phyloP scores from a whole-genome alignment of 2,888 invertebrate species.

The Sminthurinus aureus region DNA sequence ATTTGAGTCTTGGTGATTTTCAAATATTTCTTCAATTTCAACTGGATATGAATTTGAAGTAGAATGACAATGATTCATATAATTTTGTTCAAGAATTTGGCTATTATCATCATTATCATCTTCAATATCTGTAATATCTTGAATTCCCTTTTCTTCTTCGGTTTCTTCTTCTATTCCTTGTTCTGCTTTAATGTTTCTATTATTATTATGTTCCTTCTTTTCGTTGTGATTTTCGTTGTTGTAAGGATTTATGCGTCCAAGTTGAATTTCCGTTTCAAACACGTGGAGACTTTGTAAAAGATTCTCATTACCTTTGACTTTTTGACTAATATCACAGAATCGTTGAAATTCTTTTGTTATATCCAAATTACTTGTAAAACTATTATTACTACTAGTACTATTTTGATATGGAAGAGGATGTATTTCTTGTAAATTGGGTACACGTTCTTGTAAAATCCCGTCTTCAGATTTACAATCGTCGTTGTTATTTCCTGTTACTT shows the following conservation, averaged over 20 bases:
- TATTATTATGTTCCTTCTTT: too few relatives aligned
- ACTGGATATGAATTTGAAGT: background rate
- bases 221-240: background rate
- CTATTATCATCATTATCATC: background rate
- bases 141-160: background rate
- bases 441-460: slow-evolving; percentile 21
- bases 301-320: slow-evolving; percentile 12
- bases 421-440: background rate
- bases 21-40: background rate
- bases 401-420: slow-evolving; percentile 4
- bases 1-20: background rate
- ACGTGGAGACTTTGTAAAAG: slow-evolving; percentile 12
- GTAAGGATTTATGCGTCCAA: background rate
- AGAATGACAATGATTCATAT: background rate
- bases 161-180: background rate
- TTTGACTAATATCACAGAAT: slow-evolving; percentile 28
- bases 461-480: background rate
- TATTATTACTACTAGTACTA: background rate
- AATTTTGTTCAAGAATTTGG: background rate
- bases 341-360: background rate
- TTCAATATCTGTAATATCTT: background rate
- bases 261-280: background rate
- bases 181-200: background rate
- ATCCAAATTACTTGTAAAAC: background rate
- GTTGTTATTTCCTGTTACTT: background rate